Evolutionary conservation across 1,140 invertebrate species (phyloP).

Genomic region (Nomia melanderi): DNA sequence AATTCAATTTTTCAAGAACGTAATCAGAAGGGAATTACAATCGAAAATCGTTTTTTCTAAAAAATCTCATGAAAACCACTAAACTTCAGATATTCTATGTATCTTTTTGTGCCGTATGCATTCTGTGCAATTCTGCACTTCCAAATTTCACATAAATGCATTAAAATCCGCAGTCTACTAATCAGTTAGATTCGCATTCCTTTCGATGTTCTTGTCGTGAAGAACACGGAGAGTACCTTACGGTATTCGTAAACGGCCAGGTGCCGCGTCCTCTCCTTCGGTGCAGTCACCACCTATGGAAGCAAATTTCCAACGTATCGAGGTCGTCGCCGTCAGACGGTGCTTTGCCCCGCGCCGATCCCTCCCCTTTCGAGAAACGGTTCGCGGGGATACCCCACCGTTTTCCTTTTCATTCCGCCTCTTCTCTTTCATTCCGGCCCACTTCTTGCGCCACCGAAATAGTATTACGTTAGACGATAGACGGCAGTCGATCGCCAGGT

Average conservation of each 20-base stretch:
- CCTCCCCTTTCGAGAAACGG: slow-evolving; percentile 29
- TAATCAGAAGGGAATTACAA: no score
- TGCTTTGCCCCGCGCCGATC: slow-evolving; percentile 18
- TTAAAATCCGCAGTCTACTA: no score
- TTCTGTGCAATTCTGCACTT: no score
- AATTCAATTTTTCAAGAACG: no score
- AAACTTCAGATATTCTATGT: no score
- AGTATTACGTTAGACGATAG: slow-evolving; percentile 63
- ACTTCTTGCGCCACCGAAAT: slow-evolving; percentile 53
- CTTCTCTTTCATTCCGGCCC: slow-evolving; percentile 41
- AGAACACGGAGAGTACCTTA: slow-evolving; percentile 4
- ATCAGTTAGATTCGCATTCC: no score
- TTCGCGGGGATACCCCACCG: slow-evolving; percentile 39
- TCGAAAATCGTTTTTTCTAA: no score
- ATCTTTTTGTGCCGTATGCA: no score
- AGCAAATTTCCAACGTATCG: slow-evolving; percentile 60
- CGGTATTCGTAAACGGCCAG: slow-evolving; percentile 10
- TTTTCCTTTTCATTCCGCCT: slow-evolving; percentile 45
- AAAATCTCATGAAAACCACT: no score
- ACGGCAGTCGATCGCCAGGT: slow-evolving; percentile 60
- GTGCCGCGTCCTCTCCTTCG: not conserved
- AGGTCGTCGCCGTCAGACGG: slow-evolving; percentile 54
- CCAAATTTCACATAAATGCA: no score
- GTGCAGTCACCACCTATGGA: slow-evolving; percentile 33
- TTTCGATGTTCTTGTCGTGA: no score